Evolutionary conservation across 92 coral and sea anemone genomes (phyloP).

Genomic region (Blastomussa wellsi): DNA sequence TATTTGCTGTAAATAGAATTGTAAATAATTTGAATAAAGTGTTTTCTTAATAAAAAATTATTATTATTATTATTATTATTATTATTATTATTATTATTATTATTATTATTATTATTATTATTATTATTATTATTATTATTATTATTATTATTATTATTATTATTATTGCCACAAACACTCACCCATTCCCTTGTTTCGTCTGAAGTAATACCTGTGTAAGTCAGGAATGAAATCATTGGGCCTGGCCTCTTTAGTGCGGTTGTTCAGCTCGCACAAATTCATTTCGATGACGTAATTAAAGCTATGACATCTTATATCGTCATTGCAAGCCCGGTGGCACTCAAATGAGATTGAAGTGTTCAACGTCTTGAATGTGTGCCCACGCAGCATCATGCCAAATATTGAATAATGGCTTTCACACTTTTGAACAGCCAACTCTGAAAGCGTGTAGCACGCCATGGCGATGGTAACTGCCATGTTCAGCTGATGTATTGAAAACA

Average conservation of each 20-base stretch:
- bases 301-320: not conserved
- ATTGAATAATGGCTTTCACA: not conserved
- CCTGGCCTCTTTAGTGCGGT: slow-evolving; percentile 19
- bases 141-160: not conserved
- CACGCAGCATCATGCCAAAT: slow-evolving; percentile 9
- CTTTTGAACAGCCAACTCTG: not conserved
- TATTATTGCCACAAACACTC: not conserved
- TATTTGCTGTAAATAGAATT: no score
- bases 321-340: not conserved
- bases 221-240: not conserved
- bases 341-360: not conserved
- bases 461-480: not conserved
- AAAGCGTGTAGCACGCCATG: not conserved
- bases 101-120: no score
- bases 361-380: not conserved
- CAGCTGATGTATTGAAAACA: not conserved
- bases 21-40: no score
- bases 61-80: no score
- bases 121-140: no score
- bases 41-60: no score
- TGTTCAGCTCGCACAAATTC: not conserved
- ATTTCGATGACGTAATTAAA: not conserved
- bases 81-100: no score
- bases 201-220: not conserved
- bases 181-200: not conserved